Evolutionary conservation across 2,797 vertebrate species (phyloP).

Genomic region (Crocidura indochinensis): DNA sequence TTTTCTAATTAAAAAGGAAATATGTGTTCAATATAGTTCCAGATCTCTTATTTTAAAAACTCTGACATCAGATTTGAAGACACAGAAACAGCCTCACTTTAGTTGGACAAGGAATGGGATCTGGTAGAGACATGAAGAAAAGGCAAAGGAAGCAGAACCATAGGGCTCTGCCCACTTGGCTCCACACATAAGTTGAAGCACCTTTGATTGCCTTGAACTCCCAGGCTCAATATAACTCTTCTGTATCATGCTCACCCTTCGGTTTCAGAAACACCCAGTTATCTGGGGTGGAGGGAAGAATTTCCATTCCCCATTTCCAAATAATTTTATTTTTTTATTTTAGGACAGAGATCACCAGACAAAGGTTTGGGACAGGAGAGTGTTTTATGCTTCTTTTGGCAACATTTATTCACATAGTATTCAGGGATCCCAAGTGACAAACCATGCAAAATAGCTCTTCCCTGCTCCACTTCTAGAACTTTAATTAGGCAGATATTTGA

Average conservation of each 20-base stretch:
- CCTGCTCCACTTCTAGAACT: background rate
- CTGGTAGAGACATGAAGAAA: background rate
- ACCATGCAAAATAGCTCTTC: background rate
- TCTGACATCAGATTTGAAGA: constrained; percentile 41
- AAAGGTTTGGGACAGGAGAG: background rate
- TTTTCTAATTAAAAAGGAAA: constrained; percentile 9
- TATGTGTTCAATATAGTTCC: constrained; percentile 42
- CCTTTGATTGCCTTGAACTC: background rate
- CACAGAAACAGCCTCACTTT: constrained; percentile 25
- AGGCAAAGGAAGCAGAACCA: background rate
- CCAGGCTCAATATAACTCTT: background rate
- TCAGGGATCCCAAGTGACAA: background rate
- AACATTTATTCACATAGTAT: background rate
- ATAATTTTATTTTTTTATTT: background rate
- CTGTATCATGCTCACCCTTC: background rate
- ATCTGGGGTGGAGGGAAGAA: background rate
- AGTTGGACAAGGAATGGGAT: background rate
- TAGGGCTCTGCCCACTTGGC: background rate
- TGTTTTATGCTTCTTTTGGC: background rate
- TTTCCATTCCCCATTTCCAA: background rate
- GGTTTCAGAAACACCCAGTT: background rate
- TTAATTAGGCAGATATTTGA: background rate
- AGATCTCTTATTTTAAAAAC: constrained; percentile 49
- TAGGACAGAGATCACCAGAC: background rate
- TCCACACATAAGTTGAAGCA: background rate